Evolutionary conservation across 1,140 invertebrate species (phyloP).

Genomic region (Pogonomyrmex californicus): DNA sequence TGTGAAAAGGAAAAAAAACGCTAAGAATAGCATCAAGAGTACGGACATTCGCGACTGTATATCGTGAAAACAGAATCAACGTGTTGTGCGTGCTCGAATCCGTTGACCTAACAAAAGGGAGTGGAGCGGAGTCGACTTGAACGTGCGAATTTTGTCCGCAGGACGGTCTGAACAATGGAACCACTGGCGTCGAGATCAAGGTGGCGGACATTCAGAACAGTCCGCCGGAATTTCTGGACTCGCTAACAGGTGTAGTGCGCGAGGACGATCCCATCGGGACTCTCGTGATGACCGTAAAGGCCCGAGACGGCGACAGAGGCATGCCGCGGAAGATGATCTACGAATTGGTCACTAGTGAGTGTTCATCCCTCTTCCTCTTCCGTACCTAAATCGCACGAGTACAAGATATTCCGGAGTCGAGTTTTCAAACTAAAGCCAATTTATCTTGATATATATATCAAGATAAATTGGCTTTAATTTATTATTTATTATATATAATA

Average conservation of each 20-base stretch:
- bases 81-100: background rate
- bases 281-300: constrained; percentile 92
- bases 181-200: constrained; percentile 91
- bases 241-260: constrained; percentile 92
- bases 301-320: constrained; percentile 94
- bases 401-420: background rate
- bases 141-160: constrained; percentile 82
- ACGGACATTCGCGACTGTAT: background rate
- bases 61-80: background rate
- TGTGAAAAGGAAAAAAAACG: background rate
- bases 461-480: too few species aligned
- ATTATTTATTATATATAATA: too few species aligned
- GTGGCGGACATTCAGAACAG: constrained; percentile 94
- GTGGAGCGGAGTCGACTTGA: background rate
- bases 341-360: constrained; percentile 93
- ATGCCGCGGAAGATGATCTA: constrained; percentile 92
- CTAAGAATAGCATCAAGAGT: background rate
- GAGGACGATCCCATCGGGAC: constrained; percentile 96
- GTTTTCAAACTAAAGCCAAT: background rate
- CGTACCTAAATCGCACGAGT: background rate
- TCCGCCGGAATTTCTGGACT: constrained; percentile 93
- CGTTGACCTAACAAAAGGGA: background rate
- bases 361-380: background rate
- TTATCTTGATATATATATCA: background rate
- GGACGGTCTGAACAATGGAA: constrained; percentile 93